phyloP scores from a whole-genome alignment of 2,113 vertebrate species.

The Notothenia rossii region DNA sequence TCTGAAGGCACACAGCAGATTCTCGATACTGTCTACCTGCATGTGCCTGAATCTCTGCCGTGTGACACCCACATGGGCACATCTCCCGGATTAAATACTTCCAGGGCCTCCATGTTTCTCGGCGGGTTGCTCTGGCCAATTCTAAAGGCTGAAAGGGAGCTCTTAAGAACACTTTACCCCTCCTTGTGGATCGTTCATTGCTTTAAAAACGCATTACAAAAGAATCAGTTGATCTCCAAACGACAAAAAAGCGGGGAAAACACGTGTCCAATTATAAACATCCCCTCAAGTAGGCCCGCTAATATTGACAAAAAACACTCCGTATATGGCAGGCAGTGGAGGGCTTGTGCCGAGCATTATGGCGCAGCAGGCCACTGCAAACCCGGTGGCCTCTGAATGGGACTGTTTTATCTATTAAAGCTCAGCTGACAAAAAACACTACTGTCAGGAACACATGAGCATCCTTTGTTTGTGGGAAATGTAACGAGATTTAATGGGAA shows the following conservation, averaged over 20 bases:
- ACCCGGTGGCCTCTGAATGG: conserved; percentile 64
- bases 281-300: conserved; percentile 74
- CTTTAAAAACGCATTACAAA: conserved; percentile 77
- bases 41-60: conserved; percentile 17
- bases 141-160: conserved; percentile 75
- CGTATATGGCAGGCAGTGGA: conserved; percentile 39
- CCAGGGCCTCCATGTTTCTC: conserved; percentile 53
- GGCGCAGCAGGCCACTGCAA: conserved; percentile 54
- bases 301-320: conserved; percentile 78
- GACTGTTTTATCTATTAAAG: conserved; percentile 58
- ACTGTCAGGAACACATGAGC: conserved; percentile 77
- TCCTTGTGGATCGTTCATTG: conserved; percentile 72
- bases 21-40: conserved; percentile 7
- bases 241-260: conserved; percentile 63
- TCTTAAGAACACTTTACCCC: conserved; percentile 74
- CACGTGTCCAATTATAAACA: conserved; percentile 83
- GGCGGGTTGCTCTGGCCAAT: conserved; percentile 65
- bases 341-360: conserved; percentile 36
- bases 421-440: conserved; percentile 64
- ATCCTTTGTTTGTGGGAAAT: conserved; percentile 35
- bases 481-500: conserved; percentile 26
- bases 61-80: conserved; percentile 44
- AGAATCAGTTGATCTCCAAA: conserved; percentile 73
- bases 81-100: conserved; percentile 82
- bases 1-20: background rate